These are phyloP conservation scores for Mesoligia furuncula DNA, from an alignment of 2,888 invertebrate genomes.

Conservation along the genomic window DNA sequence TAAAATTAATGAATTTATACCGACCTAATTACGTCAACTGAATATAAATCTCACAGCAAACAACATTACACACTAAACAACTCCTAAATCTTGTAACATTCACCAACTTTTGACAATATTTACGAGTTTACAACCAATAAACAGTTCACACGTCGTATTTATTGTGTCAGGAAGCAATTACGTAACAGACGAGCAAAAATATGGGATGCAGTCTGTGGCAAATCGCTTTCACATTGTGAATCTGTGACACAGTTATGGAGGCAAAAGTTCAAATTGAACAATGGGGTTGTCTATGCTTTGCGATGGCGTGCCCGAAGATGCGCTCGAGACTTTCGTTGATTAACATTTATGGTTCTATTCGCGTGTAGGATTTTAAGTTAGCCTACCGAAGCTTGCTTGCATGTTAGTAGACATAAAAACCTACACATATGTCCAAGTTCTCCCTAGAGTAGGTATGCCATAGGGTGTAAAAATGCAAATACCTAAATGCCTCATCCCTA, in stretches of 20 bases:
- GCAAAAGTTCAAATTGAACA: slow-evolving; percentile 70
- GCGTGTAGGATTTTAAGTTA: slow-evolving; percentile 3
- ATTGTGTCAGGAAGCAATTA: slow-evolving; percentile 78
- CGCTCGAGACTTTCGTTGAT: slow-evolving; percentile 54
- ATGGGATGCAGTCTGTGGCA: slow-evolving; percentile 68
- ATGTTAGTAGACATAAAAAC: neutral
- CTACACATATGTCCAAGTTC: neutral
- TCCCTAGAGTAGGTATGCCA: neutral
- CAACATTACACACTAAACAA: slow-evolving; percentile 61
- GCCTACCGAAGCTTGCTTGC: neutral
- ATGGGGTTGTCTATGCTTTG: slow-evolving; percentile 64
- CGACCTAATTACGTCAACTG: slow-evolving; percentile 60
- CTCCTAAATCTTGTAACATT: slow-evolving; percentile 64
- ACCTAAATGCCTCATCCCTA: neutral
- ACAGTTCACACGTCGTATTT: slow-evolving; percentile 80
- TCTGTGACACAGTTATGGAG: slow-evolving; percentile 62
- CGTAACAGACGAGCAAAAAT: slow-evolving; percentile 71
- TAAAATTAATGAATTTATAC: slow-evolving; percentile 37
- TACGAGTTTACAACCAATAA: slow-evolving; percentile 82
- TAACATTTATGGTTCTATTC: slow-evolving; percentile 61
- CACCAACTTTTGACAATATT: slow-evolving; percentile 71
- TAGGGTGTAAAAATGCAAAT: neutral
- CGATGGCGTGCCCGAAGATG: slow-evolving; percentile 59
- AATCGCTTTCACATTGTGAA: slow-evolving; percentile 77
- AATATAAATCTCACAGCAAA: slow-evolving; percentile 54